These are phyloP conservation scores for Nebria brevicollis DNA, from an alignment of 2,888 invertebrate genomes.

Conservation along the genomic window DNA sequence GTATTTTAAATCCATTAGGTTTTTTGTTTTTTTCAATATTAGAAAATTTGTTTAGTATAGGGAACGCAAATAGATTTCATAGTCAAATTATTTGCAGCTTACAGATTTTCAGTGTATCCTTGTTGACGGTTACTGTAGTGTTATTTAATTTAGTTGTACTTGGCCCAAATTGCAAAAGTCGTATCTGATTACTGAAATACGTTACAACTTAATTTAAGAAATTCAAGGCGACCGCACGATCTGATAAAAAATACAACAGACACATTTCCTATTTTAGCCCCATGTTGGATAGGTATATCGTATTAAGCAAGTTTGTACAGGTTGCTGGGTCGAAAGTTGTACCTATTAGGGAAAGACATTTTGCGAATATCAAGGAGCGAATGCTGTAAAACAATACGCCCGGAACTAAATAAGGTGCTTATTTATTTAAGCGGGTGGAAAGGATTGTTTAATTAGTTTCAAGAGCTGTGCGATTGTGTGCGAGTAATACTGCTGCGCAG, in stretches of 20 bases:
- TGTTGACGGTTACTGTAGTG: background rate
- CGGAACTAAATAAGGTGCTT: slow-evolving; percentile 34
- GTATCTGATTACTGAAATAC: background rate
- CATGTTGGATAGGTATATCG: background rate
- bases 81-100: background rate
- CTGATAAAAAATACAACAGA: slow-evolving; percentile 13
- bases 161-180: background rate
- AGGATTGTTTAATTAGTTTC: slow-evolving; percentile 45
- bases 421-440: slow-evolving; percentile 32
- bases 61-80: background rate
- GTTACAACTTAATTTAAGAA: background rate
- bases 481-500: background rate
- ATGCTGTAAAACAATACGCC: background rate
- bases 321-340: background rate
- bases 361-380: background rate
- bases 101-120: background rate
- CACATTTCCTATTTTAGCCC: slow-evolving; percentile 8
- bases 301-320: background rate
- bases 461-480: slow-evolving; percentile 18
- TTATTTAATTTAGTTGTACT: background rate
- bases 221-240: background rate
- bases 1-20: too few relatives aligned
- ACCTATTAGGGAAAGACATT: background rate
- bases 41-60: too few relatives aligned
- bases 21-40: too few relatives aligned